Conservation (phyloP, 2,797 vertebrate species). For the Holocentrus rufus region DNA sequence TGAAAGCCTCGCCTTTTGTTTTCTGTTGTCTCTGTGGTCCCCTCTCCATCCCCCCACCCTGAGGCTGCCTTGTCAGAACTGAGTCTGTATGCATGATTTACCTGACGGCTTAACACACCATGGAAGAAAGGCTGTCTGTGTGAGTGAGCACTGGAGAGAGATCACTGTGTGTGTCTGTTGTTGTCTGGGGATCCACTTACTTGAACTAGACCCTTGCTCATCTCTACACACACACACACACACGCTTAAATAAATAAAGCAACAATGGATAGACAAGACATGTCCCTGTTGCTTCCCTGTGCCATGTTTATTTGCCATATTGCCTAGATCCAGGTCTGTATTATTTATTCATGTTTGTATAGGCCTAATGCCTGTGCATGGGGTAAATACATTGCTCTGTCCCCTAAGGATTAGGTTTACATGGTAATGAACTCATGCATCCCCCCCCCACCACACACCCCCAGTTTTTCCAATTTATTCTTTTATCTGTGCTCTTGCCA, state of each 20-base stretch:
- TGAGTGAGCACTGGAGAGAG: background rate
- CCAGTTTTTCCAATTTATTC: too few species aligned
- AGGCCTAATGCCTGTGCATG: constrained; percentile 25
- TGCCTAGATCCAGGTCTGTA: constrained; percentile 19
- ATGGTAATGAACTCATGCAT: constrained; percentile 15
- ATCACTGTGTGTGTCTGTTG: constrained; percentile 16
- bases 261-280: constrained; percentile 1
- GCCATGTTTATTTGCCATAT: constrained; percentile 3
- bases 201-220: background rate
- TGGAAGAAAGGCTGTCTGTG: background rate
- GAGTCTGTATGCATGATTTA: constrained; percentile 14
- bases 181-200: constrained; percentile 19
- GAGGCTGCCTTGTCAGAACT: background rate
- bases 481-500: too few species aligned
- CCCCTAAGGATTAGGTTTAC: constrained; percentile 14
- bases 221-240: constrained; percentile 8
- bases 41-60: background rate
- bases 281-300: constrained; percentile 1
- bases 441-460: background rate
- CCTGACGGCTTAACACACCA: constrained; percentile 16
- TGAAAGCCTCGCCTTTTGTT: background rate
- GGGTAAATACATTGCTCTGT: constrained; percentile 18
- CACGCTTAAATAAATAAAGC: constrained; percentile 30
- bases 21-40: background rate
- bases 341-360: constrained; percentile 58